Base-by-base conservation (phyloP, 2,888 invertebrate species). In the Venusia cambrica region DNA sequence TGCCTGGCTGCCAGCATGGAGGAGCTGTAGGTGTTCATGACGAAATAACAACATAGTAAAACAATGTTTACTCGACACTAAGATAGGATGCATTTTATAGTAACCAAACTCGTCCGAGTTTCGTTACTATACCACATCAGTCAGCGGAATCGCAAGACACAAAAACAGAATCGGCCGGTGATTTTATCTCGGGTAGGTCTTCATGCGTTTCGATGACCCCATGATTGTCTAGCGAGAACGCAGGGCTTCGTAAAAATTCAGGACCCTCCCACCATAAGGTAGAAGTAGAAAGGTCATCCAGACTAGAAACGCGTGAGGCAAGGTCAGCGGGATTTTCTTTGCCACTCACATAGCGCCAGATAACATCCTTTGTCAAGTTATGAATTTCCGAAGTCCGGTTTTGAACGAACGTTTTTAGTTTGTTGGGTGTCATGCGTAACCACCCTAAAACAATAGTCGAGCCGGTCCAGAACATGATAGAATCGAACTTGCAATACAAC, bases 1-100 rank as follows among this genome's bases (percentile, higher is more conserved):
- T 0, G 45, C 7, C 21, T 48, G 49, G 11, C 29, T 22, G 5
- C 50, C 51, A 7, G 52, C 52, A 28, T 58, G 55, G 6, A 57
- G 8, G n/a, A n/a, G n/a, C n/a, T n/a, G n/a, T n/a, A n/a, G n/a
- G n/a, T n/a, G n/a, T n/a, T n/a, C n/a, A n/a, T n/a, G n/a, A n/a
- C n/a, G n/a, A n/a, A n/a, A n/a, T n/a, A n/a, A n/a, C n/a, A n/a
- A n/a, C n/a, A n/a, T n/a, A n/a, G n/a, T n/a, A n/a, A n/a, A n/a
- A n/a, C n/a, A n/a, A n/a, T n/a, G n/a, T n/a, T n/a, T n/a, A n/a
- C n/a, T n/a, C n/a, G n/a, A n/a, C n/a, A n/a, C n/a, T n/a, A n/a
- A n/a, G n/a, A n/a, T n/a, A n/a, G n/a, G n/a, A n/a, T n/a, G n/a
- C n/a, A n/a, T n/a, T n/a, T n/a, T n/a, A n/a, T n/a, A n/a, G n/a